Base-by-base conservation (phyloP, 37 sponge, comb jelly and placozoan genomes). In the Geodia barretti region DNA sequence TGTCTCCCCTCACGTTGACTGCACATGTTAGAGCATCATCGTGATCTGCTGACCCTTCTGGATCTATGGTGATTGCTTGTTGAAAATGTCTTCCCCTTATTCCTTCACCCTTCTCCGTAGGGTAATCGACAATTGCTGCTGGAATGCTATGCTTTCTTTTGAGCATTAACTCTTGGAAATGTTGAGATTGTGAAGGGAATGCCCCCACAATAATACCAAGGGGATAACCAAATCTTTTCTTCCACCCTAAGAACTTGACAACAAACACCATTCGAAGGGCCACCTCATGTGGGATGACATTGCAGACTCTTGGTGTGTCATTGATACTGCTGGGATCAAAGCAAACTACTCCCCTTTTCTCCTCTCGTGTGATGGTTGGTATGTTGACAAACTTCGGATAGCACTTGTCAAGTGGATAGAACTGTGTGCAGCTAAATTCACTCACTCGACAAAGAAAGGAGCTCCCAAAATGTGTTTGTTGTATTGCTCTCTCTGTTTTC, bases 361-460 rank as follows among this genome's bases (percentile, higher is more conserved):
- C 37, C 43, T 33, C 66, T 23, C 47, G 59, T 60, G 89, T 72
- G 0, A 88, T 39, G 5, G 38, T 77, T 1, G 89, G 89, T 28
- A 88, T 40, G 43, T 82, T 88, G 29, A 83, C 74, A 68, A 88
- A 81, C 40, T 64, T 77, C 35, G 89, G 89, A 41, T 58, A 43
- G 26, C 39, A 58, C 62, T 43, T 63, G 41, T 88, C 79, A 71
- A 83, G 41, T 0, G 89, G 89, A 47, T 43, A 73, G 60, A 88
- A 88, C 34, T 65, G 39, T 76, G 78, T 77, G 19, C 78, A n/a
- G 72, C 73, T 88, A 30, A 69, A 59, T 4, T n/a, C 41, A 58
- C 76, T 41, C 21, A 88, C 89, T 26, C 67, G 74, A 60, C 83
- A 88, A 34, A 88, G 65, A 60, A 78, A 82, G 25, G 72, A 58